Conservation (phyloP, 2,113 vertebrate genomes). For the Meriones unguiculatus region DNA sequence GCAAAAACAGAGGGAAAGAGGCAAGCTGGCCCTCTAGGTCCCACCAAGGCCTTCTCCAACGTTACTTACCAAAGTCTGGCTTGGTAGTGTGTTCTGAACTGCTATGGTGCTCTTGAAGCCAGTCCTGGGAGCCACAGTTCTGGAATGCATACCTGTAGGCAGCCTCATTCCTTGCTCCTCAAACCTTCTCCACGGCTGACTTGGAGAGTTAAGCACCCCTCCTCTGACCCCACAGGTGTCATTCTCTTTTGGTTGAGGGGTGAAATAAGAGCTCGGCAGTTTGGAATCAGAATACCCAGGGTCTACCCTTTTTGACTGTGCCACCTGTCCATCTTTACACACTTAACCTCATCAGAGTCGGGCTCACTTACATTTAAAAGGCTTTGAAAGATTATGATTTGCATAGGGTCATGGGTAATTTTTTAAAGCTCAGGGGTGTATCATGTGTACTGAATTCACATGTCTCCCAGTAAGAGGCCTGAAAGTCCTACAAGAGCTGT, state of each 20-base stretch:
- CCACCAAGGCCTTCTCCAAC: not conserved
- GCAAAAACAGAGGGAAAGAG: not conserved
- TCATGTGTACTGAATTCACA: not conserved
- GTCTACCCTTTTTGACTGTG: not conserved
- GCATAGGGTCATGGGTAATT: not conserved
- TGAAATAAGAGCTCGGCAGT: not conserved
- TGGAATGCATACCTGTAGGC: not conserved
- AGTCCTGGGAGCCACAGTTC: not conserved
- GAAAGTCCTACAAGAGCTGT: not conserved
- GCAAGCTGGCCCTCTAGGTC: not conserved
- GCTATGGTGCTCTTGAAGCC: not conserved
- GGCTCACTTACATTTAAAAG: too few species aligned
- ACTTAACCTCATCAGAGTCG: not conserved
- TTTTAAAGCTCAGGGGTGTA: not conserved
- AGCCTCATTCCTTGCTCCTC: not conserved
- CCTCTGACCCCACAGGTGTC: not conserved
- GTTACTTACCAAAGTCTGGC: conserved; percentile 6
- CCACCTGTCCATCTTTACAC: not conserved
- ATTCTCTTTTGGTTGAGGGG: not conserved
- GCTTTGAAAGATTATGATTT: not conserved
- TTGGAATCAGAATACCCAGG: not conserved
- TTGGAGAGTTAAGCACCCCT: not conserved
- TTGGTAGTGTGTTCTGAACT: not conserved
- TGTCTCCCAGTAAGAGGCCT: not conserved
- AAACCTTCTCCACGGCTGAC: not conserved